Conservation (phyloP, 2,888 invertebrate species). For the Ceraclea dissimilis region DNA sequence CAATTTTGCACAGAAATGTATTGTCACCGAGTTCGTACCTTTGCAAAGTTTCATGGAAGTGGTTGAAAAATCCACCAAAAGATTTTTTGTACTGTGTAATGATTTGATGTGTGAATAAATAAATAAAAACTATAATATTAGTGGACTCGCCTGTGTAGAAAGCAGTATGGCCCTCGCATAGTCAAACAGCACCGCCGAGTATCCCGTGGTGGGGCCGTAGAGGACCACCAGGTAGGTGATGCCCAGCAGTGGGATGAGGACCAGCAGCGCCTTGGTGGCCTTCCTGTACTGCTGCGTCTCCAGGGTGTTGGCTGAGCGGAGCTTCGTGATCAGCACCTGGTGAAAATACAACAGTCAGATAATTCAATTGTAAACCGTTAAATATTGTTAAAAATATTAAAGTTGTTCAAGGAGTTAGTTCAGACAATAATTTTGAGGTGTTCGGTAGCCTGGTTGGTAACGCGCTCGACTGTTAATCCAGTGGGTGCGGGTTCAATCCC, state of each 20-base stretch:
- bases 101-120: no score
- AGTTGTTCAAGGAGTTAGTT: no score
- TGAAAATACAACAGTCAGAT: slow-evolving; percentile 25
- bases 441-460: no score
- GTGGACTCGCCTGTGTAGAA: slow-evolving; percentile 87
- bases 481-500: no score
- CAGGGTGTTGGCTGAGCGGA: slow-evolving; percentile 81
- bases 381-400: background rate
- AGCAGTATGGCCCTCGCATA: slow-evolving; percentile 74
- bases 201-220: slow-evolving; percentile 69
- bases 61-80: no score
- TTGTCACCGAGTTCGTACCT: no score
- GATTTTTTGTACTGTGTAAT: no score
- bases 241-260: slow-evolving; percentile 88
- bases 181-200: slow-evolving; percentile 67
- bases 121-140: no score
- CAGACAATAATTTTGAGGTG: no score
- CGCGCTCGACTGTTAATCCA: no score
- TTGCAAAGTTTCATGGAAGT: no score
- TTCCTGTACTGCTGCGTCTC: slow-evolving; percentile 89
- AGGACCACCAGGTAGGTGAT: slow-evolving; percentile 84
- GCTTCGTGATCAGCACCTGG: slow-evolving; percentile 86
- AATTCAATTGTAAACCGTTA: background rate
- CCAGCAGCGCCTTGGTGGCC: slow-evolving; percentile 84
- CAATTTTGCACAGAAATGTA: no score